Evolutionary conservation across 2,797 vertebrate species (phyloP).

Genomic region (Rachycentron canadum): DNA sequence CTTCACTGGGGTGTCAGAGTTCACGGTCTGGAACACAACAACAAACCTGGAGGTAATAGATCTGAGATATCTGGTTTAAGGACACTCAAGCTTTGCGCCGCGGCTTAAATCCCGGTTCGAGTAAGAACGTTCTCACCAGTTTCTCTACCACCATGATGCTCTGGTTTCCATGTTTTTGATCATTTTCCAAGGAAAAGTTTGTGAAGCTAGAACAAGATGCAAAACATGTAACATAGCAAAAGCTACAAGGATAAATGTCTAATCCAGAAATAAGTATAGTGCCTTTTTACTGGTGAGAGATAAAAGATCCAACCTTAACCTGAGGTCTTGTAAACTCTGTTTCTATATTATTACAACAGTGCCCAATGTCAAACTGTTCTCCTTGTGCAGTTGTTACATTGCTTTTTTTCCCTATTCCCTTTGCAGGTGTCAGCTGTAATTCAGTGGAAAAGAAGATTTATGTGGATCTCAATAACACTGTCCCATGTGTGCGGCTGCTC

Average conservation of each 20-base stretch:
- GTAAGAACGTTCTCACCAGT: not conserved
- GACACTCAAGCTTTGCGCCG: not conserved
- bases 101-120: not conserved
- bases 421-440: constrained; percentile 81
- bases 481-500: constrained; percentile 93
- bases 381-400: not conserved
- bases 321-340: not conserved
- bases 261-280: not conserved
- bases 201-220: not conserved
- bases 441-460: constrained; percentile 97
- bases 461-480: constrained; percentile 89
- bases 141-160: not conserved
- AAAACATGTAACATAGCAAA: not conserved
- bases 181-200: not conserved
- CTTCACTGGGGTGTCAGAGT: not conserved
- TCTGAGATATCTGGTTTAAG: not conserved
- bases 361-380: not conserved
- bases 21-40: not conserved
- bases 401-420: not conserved
- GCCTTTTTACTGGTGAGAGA: not conserved
- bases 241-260: not conserved
- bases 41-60: not conserved
- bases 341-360: not conserved
- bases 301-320: not conserved
- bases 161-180: not conserved